Base-by-base conservation (phyloP, 2,888 invertebrate species). In the Scrobipalpa costella region DNA sequence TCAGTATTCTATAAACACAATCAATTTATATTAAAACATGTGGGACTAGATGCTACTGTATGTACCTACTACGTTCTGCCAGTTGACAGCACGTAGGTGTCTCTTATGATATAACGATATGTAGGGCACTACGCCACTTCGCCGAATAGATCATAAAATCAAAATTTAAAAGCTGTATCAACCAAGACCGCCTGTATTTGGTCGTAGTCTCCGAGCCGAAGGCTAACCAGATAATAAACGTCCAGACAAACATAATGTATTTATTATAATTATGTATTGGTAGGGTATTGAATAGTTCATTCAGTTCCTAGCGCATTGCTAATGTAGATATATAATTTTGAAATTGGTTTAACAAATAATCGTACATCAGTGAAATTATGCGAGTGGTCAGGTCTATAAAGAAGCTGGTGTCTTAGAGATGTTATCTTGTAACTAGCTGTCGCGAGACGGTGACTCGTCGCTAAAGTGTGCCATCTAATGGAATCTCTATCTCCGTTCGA, bases 381-480 rank as follows among this genome's bases (percentile, higher is more conserved):
- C 33, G 55, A 84, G 79, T 79, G 77, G 80, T 78, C 73, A 76
- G 77, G 74, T 74, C 77, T 82, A 84, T 90, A 90, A 90, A 90
- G 87, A 86, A 86, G 80, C 80, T 80, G 76, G 73, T 73, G 68
- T 55, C 33, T 59, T 40, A 55, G 38, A 75, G 88, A 88, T 88
- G 73, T 78, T 83, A 89, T 90, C 89, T 68, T 61, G 69, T 85
- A 87, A 87, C 87, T 80, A 85, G 83, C 81, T 81, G 83, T 83
- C 81, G 75, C 75, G 69, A 73, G 81, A 78, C 76, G 70, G 74
- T 76, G 71, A 75, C 79, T 73, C 77, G 78, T 75, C 74, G 73
- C 72, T 75, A 74, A 74, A 74, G 71, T 74, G 73, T 74, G 73
- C 73, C 75, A 74, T 78, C 73, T 65, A 69, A 68, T 73, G 71